These are phyloP conservation scores for Caenorhabditis briggsae DNA, from an alignment of 1,140 invertebrate genomes.

Conservation along the genomic window DNA sequence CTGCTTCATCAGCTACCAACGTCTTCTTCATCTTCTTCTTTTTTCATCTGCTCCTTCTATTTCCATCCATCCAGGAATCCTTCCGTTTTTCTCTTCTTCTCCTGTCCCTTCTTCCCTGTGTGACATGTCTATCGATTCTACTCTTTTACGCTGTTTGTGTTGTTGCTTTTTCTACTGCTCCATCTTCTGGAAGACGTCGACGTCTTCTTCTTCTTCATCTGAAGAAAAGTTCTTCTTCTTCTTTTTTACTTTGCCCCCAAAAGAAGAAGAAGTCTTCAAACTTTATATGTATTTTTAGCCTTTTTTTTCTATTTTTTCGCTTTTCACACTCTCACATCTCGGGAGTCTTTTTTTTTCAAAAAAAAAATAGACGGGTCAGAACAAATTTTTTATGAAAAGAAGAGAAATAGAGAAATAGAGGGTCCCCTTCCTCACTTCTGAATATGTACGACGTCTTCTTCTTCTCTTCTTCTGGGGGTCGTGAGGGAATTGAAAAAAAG, in stretches of 20 bases:
- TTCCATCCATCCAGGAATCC: too few species aligned
- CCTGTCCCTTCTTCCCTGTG: neutral
- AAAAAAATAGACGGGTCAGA: neutral
- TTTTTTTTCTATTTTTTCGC: neutral
- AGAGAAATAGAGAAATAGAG: constrained; percentile 14
- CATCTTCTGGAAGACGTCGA: constrained; percentile 27
- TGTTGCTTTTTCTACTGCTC: neutral
- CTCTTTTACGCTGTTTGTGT: neutral
- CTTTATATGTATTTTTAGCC: neutral
- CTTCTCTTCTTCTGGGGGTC: constrained; percentile 5
- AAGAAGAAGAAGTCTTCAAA: neutral
- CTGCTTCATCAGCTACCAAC: too few species aligned
- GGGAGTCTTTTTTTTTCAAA: neutral
- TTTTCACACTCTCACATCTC: neutral
- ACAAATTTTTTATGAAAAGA: neutral
- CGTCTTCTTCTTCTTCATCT: neutral
- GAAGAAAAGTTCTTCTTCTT: constrained; percentile 3
- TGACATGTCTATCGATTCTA: neutral
- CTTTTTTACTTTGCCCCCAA: neutral
- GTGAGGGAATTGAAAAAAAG: constrained; percentile 31
- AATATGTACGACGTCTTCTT: constrained; percentile 17
- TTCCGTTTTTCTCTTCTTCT: neutral
- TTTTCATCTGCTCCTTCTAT: too few species aligned
- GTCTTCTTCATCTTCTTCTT: too few species aligned
- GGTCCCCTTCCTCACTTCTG: neutral